Evolutionary conservation across 2,888 invertebrate species (phyloP).

Genomic region (Metallyticus violacea): DNA sequence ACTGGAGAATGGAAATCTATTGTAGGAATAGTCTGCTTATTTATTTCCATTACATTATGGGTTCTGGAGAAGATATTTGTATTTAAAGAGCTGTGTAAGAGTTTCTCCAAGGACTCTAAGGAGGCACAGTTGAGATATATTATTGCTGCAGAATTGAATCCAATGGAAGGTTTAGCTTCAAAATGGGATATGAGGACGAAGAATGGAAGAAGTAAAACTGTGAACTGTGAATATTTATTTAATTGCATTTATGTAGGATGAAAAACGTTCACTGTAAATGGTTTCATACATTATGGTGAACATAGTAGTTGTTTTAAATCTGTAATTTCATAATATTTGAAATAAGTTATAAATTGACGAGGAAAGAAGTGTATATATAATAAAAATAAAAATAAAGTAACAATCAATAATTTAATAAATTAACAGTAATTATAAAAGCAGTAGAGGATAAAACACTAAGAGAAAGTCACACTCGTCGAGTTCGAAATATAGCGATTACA

Average conservation of each 20-base stretch:
- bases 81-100: constrained; percentile 57
- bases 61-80: constrained; percentile 53
- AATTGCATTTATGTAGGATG: constrained; percentile 21
- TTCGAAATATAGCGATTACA: too few species aligned
- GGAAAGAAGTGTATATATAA: too few species aligned
- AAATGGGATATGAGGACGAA: constrained; percentile 88
- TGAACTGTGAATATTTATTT: constrained; percentile 7
- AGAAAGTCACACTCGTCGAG: too few species aligned
- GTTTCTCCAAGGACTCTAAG: constrained; percentile 68
- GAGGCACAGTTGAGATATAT: constrained; percentile 76
- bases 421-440: too few species aligned
- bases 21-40: constrained; percentile 57
- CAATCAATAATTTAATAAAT: too few species aligned
- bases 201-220: constrained; percentile 65
- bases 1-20: constrained; percentile 82
- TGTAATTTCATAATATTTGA: background rate
- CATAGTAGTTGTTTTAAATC: background rate
- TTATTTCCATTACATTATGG: constrained; percentile 59
- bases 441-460: too few species aligned
- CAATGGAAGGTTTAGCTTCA: constrained; percentile 74
- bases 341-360: too few species aligned
- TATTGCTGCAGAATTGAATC: constrained; percentile 71
- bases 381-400: too few species aligned
- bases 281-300: background rate
- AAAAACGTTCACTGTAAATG: constrained; percentile 3